These are phyloP conservation scores for Melanostoma scalare DNA, from an alignment of 2,888 invertebrate genomes.

Conservation along the genomic window DNA sequence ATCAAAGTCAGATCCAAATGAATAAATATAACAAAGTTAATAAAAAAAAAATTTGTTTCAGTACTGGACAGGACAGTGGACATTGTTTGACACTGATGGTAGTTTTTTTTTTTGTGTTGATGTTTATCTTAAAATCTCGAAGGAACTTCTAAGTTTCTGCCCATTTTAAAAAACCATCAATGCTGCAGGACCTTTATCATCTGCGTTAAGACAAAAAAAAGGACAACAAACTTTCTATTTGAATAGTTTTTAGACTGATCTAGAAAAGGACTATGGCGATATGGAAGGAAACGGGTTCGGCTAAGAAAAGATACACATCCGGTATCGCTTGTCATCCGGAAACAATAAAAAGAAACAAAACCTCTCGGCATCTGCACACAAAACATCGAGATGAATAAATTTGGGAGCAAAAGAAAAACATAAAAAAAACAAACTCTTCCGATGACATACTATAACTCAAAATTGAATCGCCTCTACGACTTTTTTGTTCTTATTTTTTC, in stretches of 20 bases:
- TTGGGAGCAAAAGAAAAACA: background rate
- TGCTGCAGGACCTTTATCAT: conserved; percentile 38
- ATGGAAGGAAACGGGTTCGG: conserved; percentile 9
- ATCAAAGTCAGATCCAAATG: conserved; percentile 47
- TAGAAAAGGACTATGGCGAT: conserved; percentile 11
- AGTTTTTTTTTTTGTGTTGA: conserved; percentile 58
- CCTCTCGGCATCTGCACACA: background rate
- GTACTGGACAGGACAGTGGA: conserved; percentile 16
- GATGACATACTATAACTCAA: conserved; percentile 55
- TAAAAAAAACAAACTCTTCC: conserved; percentile 27
- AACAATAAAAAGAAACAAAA: conserved; percentile 51
- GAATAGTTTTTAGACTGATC: conserved; percentile 42
- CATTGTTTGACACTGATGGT: conserved; percentile 56
- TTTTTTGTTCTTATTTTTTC: conserved; percentile 27
- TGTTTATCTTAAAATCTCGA: conserved; percentile 31
- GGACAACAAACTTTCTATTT: conserved; percentile 30
- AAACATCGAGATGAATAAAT: conserved; percentile 34
- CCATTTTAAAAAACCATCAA: conserved; percentile 5
- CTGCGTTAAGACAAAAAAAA: background rate
- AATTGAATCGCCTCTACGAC: conserved; percentile 45
- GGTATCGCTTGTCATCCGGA: conserved; percentile 59
- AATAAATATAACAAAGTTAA: conserved; percentile 64
- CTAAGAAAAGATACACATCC: conserved; percentile 45
- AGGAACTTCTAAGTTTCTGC: conserved; percentile 10
- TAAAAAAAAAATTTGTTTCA: conserved; percentile 24